Conservation (phyloP, 2,113 vertebrate genomes). For the Centrocercus urophasianus region DNA sequence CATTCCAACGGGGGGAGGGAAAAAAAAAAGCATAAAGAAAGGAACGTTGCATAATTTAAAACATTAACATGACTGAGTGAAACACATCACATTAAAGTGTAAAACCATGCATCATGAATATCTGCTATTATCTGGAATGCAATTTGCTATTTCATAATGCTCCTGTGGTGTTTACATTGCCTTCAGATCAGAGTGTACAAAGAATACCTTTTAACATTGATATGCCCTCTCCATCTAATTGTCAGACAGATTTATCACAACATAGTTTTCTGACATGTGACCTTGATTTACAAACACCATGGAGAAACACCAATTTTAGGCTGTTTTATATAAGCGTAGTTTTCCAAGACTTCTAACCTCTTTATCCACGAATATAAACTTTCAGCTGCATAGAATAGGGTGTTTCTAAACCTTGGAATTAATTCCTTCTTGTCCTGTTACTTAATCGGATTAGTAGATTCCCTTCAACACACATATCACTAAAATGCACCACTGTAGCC, state of each 20-base stretch:
- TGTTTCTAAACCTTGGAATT: conserved; percentile 17
- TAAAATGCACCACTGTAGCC: conserved; percentile 19
- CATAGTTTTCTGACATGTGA: conserved; percentile 36
- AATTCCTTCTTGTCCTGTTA: conserved; percentile 15
- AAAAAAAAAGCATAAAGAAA: conserved; percentile 10
- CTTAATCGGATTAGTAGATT: conserved; percentile 39
- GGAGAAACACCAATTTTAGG: conserved; percentile 22
- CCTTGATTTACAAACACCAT: conserved; percentile 52
- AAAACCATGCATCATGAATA: conserved; percentile 21
- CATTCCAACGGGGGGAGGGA: neutral
- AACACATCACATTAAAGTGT: neutral
- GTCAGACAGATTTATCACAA: conserved; percentile 56
- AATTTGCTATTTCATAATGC: conserved; percentile 48
- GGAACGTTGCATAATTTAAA: conserved; percentile 54
- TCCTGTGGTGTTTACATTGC: conserved; percentile 17
- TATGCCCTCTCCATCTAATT: conserved; percentile 46
- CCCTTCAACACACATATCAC: conserved; percentile 8
- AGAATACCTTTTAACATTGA: conserved; percentile 46
- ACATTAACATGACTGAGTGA: conserved; percentile 44
- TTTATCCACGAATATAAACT: conserved; percentile 19
- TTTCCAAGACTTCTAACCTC: neutral
- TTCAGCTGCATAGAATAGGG: neutral
- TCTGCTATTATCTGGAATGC: conserved; percentile 20
- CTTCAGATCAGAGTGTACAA: conserved; percentile 25
- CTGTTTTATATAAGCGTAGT: neutral